Evolutionary conservation across 37 sponge, comb jelly and placozoan genomes (phyloP).

Genomic region (Cladorhizidae sp.): DNA sequence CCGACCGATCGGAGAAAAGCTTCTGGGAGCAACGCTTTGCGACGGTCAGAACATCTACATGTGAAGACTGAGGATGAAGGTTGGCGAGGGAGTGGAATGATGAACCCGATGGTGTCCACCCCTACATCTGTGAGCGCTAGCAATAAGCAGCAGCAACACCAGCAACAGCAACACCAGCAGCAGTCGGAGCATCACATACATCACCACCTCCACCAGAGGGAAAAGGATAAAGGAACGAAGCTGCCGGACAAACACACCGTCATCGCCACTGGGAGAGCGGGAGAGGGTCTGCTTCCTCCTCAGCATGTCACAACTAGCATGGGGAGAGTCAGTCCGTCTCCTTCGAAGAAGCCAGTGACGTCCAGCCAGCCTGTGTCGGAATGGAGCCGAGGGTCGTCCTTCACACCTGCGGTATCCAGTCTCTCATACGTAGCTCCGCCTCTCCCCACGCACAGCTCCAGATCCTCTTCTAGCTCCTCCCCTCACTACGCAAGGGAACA

Average conservation of each 20-base stretch:
- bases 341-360: slow-evolving; percentile 7
- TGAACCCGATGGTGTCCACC: background rate
- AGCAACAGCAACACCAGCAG: background rate
- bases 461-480: background rate
- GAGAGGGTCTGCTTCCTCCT: background rate
- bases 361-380: background rate
- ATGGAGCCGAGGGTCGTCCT: background rate
- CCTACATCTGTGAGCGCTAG: background rate
- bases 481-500: slow-evolving; percentile 1
- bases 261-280: background rate
- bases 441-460: background rate
- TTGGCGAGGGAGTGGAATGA: no score
- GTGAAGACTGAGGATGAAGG: slow-evolving; percentile 15
- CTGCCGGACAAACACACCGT: background rate
- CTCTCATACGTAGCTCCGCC: background rate
- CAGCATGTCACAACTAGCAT: background rate
- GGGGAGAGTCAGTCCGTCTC: background rate
- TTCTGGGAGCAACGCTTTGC: background rate
- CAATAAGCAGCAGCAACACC: background rate
- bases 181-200: background rate
- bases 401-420: background rate
- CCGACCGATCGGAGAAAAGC: background rate
- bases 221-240: slow-evolving; percentile 3
- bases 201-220: slow-evolving; percentile 6
- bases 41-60: slow-evolving; percentile 9